Evolutionary conservation across 2,113 vertebrate genomes (phyloP).

Genomic region (Perca schrenkii): DNA sequence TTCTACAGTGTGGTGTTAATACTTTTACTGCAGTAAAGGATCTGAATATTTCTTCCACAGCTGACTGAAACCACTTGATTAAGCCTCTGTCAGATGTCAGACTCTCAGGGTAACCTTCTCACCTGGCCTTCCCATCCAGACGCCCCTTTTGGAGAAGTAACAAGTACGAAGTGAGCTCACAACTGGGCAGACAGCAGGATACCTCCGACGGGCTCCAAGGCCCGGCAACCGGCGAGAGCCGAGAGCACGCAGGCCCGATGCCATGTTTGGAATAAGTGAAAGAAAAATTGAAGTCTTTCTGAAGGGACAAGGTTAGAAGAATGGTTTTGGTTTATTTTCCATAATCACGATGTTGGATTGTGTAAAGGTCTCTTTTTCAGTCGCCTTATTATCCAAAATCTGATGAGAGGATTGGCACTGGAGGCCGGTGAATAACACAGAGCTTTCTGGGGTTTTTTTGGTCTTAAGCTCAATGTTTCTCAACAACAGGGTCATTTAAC

Average conservation of each 20-base stretch:
- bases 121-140: constrained; percentile 47
- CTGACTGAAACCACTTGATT: background rate
- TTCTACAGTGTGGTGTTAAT: too few relatives aligned
- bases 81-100: background rate
- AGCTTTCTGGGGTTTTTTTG: too few relatives aligned
- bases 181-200: constrained; percentile 43
- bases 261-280: constrained; percentile 69
- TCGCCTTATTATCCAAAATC: constrained; percentile 28
- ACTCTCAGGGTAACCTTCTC: constrained; percentile 32
- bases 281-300: constrained; percentile 63
- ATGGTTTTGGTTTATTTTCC: constrained; percentile 56
- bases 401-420: constrained; percentile 15
- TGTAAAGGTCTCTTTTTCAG: constrained; percentile 39
- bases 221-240: constrained; percentile 47
- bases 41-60: too few relatives aligned
- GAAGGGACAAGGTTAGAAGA: constrained; percentile 67
- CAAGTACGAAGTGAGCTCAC: constrained; percentile 68
- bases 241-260: constrained; percentile 43
- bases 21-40: too few relatives aligned
- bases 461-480: too few relatives aligned
- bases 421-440: too few relatives aligned
- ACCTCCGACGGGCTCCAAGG: constrained; percentile 48
- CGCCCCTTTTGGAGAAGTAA: constrained; percentile 29
- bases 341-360: constrained; percentile 49
- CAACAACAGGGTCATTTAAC: too few relatives aligned